Evolutionary conservation across 53 echinoderm and acorn worm genomes (phyloP).

Genomic region (Hippasteria phrygiana): DNA sequence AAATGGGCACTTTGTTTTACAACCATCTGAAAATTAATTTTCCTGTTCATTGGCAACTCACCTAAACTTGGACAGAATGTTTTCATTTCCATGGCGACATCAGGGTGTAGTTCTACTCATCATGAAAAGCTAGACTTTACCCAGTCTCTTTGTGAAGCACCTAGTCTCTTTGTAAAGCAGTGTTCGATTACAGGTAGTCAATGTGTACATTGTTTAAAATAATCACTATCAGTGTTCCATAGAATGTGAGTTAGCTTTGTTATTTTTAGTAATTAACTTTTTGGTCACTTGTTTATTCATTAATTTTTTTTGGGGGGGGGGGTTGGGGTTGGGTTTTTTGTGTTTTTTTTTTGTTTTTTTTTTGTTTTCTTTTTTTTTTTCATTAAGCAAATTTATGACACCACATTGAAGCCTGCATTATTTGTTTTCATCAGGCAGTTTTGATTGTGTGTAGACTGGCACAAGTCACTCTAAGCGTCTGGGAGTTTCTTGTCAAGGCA

Average conservation of each 20-base stretch:
- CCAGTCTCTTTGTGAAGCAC: background rate
- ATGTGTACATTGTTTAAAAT: no score
- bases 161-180: background rate
- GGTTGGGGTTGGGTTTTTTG: no score
- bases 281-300: no score
- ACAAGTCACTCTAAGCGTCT: conserved; percentile 9
- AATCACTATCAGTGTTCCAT: no score
- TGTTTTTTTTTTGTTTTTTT: background rate
- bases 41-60: background rate
- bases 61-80: background rate
- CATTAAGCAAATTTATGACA: background rate
- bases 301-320: no score
- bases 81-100: background rate
- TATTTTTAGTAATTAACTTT: no score
- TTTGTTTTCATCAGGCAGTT: conserved; percentile 19
- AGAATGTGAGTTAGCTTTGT: no score
- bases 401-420: conserved; percentile 26
- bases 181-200: no score
- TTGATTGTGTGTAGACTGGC: conserved; percentile 12
- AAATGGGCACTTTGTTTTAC: no score
- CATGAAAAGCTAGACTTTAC: background rate
- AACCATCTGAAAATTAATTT: no score
- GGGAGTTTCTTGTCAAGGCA: background rate
- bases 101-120: background rate
- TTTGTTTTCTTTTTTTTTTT: background rate